Percentiles rank a stretch among this genome's conserved stretches.
These are phyloP conservation scores for Gymnopithys bicolor DNA, from an alignment of 2,797 vertebrate species.

Conservation along the genomic window DNA sequence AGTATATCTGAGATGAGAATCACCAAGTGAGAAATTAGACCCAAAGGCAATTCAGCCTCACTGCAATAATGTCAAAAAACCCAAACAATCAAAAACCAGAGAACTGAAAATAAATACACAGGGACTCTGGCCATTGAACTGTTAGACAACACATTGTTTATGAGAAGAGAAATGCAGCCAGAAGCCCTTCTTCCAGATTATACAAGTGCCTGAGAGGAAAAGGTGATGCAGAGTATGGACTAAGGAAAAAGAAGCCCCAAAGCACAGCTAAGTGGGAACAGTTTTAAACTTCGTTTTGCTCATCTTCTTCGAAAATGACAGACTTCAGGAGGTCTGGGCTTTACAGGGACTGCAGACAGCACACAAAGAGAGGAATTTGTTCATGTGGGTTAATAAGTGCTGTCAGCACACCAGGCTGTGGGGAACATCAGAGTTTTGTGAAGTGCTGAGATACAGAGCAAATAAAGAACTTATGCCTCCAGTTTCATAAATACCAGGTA, in stretches of 20 bases:
- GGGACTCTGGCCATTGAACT: rapidly evolving
- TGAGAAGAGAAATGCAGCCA: background rate
- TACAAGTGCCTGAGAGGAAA: background rate
- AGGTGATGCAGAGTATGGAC: background rate
- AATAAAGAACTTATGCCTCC: slow-evolving; percentile 30
- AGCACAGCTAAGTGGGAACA: background rate
- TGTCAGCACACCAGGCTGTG: background rate
- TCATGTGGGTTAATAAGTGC: background rate
- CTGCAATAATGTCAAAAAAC: background rate
- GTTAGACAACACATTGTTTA: background rate
- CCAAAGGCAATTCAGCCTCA: background rate
- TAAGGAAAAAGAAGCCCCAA: background rate
- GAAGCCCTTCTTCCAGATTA: background rate
- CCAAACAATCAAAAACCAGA: background rate
- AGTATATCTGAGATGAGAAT: background rate
- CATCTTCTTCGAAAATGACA: background rate
- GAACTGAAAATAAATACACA: background rate
- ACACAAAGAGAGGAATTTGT: background rate
- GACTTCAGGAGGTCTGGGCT: background rate
- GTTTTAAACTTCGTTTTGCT: background rate
- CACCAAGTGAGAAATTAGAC: background rate
- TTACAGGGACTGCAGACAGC: background rate
- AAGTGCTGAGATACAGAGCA: slow-evolving; percentile 1
- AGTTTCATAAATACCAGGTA: slow-evolving; percentile 20
- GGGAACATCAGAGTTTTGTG: background rate